These are phyloP conservation scores for Pediacus dermestoides DNA, from an alignment of 2,888 invertebrate genomes.

Conservation along the genomic window DNA sequence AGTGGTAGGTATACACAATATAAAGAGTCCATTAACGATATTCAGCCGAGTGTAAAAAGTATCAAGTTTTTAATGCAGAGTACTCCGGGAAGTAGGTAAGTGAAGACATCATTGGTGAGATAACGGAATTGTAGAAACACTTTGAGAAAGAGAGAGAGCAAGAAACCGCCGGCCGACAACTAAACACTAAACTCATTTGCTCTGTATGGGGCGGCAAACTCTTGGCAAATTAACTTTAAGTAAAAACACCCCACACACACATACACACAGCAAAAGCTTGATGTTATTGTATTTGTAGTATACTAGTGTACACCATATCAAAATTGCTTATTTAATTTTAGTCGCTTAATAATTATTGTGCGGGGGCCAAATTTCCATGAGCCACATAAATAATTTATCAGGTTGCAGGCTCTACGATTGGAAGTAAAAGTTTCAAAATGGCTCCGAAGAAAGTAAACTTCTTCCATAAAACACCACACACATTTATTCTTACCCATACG, in stretches of 20 bases:
- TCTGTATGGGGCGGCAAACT: too few relatives aligned
- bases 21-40: conserved; percentile 49
- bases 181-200: too few relatives aligned
- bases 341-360: too few relatives aligned
- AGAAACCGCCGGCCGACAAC: conserved; percentile 32
- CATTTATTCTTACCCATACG: too few relatives aligned
- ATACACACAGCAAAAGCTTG: too few relatives aligned
- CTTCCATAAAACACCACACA: background rate
- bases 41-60: conserved; percentile 49
- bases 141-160: conserved; percentile 19
- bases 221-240: too few relatives aligned
- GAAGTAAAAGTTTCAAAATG: conserved; percentile 2
- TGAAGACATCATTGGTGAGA: conserved; percentile 44
- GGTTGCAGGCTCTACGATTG: background rate
- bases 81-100: conserved; percentile 42
- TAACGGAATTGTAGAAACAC: conserved; percentile 42
- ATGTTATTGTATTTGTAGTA: too few relatives aligned
- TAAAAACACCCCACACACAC: too few relatives aligned
- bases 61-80: conserved; percentile 48
- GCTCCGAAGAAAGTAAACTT: conserved; percentile 3
- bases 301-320: too few relatives aligned
- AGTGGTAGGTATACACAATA: too few relatives aligned
- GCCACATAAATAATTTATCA: conserved; percentile 10
- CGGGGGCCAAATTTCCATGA: too few relatives aligned
- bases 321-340: too few relatives aligned